Conservation (phyloP, 1,140 invertebrate genomes). For the Cydia strobilella region DNA sequence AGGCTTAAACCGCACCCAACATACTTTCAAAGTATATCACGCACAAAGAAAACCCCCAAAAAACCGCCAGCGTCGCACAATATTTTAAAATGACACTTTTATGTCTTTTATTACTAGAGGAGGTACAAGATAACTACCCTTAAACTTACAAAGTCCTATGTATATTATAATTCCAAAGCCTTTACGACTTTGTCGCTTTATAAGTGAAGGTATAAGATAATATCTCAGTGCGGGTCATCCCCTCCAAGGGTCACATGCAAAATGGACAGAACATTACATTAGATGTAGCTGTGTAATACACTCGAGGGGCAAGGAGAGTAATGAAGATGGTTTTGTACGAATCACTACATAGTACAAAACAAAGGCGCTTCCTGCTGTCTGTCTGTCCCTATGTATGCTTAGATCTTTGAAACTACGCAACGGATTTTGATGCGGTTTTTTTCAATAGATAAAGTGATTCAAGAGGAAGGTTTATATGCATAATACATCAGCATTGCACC, state of each 20-base stretch:
- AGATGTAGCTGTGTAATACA: conserved; percentile 1
- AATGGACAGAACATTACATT: conserved; percentile 1
- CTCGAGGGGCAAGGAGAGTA: not conserved
- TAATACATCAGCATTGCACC: too few relatives aligned
- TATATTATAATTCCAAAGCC: not conserved
- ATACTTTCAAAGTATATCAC: conserved; percentile 4
- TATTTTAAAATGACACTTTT: conserved; percentile 30
- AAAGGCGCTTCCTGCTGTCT: too few relatives aligned
- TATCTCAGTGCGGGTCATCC: conserved; percentile 5
- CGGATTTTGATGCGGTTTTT: too few relatives aligned
- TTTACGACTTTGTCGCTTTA: not conserved
- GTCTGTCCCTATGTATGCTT: too few relatives aligned
- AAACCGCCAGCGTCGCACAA: conserved; percentile 23
- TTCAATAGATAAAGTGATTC: too few relatives aligned
- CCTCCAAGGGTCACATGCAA: conserved; percentile 1
- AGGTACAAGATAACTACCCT: conserved; percentile 4
- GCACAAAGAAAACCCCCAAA: conserved; percentile 18
- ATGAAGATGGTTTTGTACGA: not conserved
- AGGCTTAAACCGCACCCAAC: conserved; percentile 15
- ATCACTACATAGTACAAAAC: too few relatives aligned
- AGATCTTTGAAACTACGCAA: too few relatives aligned
- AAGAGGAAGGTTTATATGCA: too few relatives aligned
- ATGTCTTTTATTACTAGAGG: conserved; percentile 26
- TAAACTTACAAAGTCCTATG: not conserved
- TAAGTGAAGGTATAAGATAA: not conserved